These are phyloP conservation scores for Epizoanthus rinbou DNA, from an alignment of 92 coral and sea anemone species.

Conservation along the genomic window DNA sequence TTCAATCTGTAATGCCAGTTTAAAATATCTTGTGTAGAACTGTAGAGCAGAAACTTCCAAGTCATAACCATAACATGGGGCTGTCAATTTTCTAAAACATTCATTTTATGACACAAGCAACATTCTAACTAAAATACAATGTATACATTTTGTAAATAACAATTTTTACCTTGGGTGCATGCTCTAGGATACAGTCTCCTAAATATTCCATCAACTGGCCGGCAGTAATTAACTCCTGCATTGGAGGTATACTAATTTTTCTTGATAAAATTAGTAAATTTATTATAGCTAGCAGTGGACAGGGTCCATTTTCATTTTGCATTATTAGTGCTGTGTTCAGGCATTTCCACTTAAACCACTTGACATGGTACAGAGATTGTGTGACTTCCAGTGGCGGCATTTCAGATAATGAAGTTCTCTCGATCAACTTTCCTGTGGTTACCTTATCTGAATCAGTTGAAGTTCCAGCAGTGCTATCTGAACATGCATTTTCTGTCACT, in stretches of 20 bases:
- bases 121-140: background rate
- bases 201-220: slow-evolving; percentile 95
- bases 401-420: slow-evolving; percentile 13
- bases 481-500: slow-evolving; percentile 6
- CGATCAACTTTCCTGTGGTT: background rate
- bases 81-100: too few species aligned
- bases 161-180: slow-evolving; percentile 86
- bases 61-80: too few species aligned
- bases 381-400: slow-evolving; percentile 34
- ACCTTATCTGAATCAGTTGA: slow-evolving; percentile 18
- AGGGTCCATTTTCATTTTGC: slow-evolving; percentile 99
- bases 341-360: slow-evolving; percentile 94
- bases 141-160: background rate
- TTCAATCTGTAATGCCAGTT: too few species aligned
- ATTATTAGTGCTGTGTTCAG: slow-evolving; percentile 87
- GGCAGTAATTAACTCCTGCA: slow-evolving; percentile 89
- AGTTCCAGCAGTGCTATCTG: background rate
- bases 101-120: too few species aligned
- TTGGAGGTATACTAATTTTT: slow-evolving; percentile 72
- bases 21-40: too few species aligned
- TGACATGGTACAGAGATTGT: slow-evolving; percentile 84
- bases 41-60: too few species aligned
- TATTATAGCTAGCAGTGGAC: slow-evolving; percentile 92
- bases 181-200: slow-evolving; percentile 88
- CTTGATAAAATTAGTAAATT: slow-evolving; percentile 85